phyloP scores from a whole-genome alignment of 1,140 invertebrate genomes.

The Eubasilissa regina region DNA sequence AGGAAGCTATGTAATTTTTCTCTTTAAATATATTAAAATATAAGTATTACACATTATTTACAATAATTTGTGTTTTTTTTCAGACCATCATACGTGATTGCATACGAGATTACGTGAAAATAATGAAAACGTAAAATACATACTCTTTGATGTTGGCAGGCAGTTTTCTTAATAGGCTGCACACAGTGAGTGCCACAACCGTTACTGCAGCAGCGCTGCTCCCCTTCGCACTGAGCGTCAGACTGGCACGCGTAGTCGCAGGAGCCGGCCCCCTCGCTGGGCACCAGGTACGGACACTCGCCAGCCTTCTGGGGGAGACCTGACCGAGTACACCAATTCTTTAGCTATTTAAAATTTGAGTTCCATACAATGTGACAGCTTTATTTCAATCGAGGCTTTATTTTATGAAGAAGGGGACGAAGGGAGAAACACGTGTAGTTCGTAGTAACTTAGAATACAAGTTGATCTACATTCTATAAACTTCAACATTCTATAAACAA shows the following conservation, averaged over 20 bases:
- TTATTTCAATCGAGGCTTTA: no score
- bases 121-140: background rate
- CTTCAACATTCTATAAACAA: no score
- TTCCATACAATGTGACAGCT: no score
- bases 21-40: no score
- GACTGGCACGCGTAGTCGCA: constrained; percentile 85
- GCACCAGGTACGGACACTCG: constrained; percentile 87
- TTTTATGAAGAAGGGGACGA: background rate
- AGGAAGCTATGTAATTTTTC: no score
- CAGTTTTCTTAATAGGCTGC: constrained; percentile 80
- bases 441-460: no score
- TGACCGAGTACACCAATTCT: constrained; percentile 54
- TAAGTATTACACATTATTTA: no score
- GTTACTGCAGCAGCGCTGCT: constrained; percentile 85
- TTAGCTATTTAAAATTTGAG: no score
- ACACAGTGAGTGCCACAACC: constrained; percentile 89
- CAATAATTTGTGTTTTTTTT: no score
- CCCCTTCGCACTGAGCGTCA: constrained; percentile 82
- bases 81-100: no score
- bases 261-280: constrained; percentile 73
- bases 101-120: background rate
- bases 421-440: background rate
- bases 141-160: constrained; percentile 81
- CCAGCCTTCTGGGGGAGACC: constrained; percentile 81
- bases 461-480: no score